Base-by-base conservation (phyloP, 2,797 vertebrate genomes). In the Sibirionetta formosa region DNA sequence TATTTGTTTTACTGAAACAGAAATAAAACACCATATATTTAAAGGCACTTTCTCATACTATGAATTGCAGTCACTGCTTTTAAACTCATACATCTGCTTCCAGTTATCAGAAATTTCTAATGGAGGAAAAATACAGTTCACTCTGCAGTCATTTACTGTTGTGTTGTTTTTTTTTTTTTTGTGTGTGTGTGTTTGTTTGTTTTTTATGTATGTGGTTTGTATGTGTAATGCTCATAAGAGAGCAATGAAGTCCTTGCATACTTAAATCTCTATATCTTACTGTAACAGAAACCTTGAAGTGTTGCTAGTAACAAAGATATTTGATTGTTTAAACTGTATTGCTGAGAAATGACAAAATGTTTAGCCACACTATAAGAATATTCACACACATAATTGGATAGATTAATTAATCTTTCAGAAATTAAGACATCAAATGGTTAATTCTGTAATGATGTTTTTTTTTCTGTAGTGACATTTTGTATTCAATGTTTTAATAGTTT, bases 401-500 rank as follows among this genome's bases (percentile, higher is more conserved):
- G 24, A 19, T 84, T 56, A 48, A 48, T 35, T 76, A 36, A 83
- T 58, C 35, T 61, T 82, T 93, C 73, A 92, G 40, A 92, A 93
- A 90, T 75, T 86, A 87, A 46, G 35, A 80, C 24, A 77, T 92
- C 29, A 66, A 2, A 17, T 54, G 5, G 12, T 90, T 93, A 85
- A 85, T 82, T 91, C 26, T 61, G 36, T 27, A 38, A 26, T 61
- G 35, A 38, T 60, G 5, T 11, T 90, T 91, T 83, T 85, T 85
- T 83, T 91, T 91, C 20, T 72, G 46, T 53, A 83, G n/a, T 97
- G 46, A 73, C 61, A 72, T 89, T 89, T 56, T 88, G 26, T 82
- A 57, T 36, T 93, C 66, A 38, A 36, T 63, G 22, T 75, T 96
- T 93, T 40, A 88, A 65, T 57, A 78, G 27, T 14, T 92, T 82